These are phyloP conservation scores for Erebia epiphron DNA, from an alignment of 2,888 invertebrate species.

Conservation along the genomic window DNA sequence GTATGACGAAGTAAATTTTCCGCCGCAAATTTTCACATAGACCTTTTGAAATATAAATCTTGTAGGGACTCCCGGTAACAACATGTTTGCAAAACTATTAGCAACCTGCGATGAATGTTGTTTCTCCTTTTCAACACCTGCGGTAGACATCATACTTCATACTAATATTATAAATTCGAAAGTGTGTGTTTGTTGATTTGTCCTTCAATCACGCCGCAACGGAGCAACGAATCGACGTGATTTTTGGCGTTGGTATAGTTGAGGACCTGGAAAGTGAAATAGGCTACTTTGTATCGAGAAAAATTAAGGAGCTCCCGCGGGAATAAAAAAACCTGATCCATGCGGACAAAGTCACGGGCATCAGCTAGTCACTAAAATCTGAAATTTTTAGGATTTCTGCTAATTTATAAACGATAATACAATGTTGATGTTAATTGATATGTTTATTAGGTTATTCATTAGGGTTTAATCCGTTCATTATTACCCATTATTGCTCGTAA, in stretches of 20 bases:
- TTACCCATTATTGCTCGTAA: not conserved
- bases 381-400: not conserved
- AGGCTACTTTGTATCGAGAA: too few relatives aligned
- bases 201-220: too few relatives aligned
- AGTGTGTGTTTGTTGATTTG: too few relatives aligned
- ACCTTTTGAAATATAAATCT: conserved; percentile 52
- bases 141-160: conserved; percentile 36
- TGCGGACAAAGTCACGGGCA: too few relatives aligned
- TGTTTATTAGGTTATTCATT: conserved; percentile 10
- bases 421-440: not conserved
- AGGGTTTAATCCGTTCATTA: conserved; percentile 2
- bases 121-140: conserved; percentile 18
- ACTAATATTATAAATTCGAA: too few relatives aligned
- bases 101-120: conserved; percentile 65
- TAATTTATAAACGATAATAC: not conserved
- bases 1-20: conserved; percentile 67
- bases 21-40: conserved; percentile 62
- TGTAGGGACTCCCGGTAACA: conserved; percentile 47
- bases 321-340: too few relatives aligned
- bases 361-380: not conserved
- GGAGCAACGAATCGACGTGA: too few relatives aligned
- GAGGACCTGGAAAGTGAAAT: too few relatives aligned
- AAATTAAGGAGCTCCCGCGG: too few relatives aligned
- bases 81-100: conserved; percentile 71
- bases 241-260: too few relatives aligned